A percentile compares a stretch with the other conserved stretches of the same genome.
These are phyloP conservation scores for Vombatus ursinus DNA, from an alignment of 2,113 vertebrate species.

Conservation along the genomic window DNA sequence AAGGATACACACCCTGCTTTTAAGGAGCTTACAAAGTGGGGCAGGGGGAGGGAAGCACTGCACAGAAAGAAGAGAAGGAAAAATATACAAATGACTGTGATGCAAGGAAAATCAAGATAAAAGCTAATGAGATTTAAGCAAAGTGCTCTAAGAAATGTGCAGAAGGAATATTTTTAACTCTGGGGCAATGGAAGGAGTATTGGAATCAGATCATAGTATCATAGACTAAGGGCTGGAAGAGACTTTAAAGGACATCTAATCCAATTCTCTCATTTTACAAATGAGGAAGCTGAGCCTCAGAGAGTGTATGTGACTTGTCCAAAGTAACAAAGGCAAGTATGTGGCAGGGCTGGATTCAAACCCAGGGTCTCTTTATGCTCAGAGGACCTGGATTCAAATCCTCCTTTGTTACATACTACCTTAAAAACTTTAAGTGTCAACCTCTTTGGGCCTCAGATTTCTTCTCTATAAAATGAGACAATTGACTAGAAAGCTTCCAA, in stretches of 20 bases:
- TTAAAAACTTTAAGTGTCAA: neutral
- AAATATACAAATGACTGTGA: neutral
- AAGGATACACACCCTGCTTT: neutral
- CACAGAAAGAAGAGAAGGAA: neutral
- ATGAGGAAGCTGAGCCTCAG: neutral
- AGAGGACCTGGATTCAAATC: neutral
- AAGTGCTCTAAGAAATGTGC: neutral
- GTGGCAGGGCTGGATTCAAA: neutral
- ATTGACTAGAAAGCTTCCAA: neutral
- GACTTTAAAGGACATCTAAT: neutral
- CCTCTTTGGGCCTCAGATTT: neutral
- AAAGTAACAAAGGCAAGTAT: neutral
- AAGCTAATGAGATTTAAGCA: neutral
- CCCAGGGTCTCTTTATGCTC: neutral
- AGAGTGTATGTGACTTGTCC: neutral
- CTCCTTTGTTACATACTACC: neutral
- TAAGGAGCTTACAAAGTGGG: neutral
- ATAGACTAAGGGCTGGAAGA: neutral
- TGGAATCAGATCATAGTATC: neutral
- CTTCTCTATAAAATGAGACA: neutral
- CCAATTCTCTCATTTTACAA: neutral
- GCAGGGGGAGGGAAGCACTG: neutral
- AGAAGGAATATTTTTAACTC: neutral
- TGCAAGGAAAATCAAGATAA: neutral
- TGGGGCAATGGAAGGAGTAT: neutral